phyloP scores from a whole-genome alignment of 2,113 vertebrate genomes.

The Hirundichthys speculiger region DNA sequence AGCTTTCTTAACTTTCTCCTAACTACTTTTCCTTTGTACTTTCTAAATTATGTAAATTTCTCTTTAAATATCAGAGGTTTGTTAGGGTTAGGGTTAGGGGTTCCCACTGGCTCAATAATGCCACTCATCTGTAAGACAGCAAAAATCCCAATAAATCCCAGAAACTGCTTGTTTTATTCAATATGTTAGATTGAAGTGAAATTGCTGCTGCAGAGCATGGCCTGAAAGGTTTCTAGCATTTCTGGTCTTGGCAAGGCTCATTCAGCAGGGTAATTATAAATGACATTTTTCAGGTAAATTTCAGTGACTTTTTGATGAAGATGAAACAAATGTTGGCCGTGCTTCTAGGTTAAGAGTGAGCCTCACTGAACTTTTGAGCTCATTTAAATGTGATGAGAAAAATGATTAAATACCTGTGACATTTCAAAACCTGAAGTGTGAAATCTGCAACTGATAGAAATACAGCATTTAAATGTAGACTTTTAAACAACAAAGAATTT shows the following conservation, averaged over 20 bases:
- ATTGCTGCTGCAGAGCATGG: neutral
- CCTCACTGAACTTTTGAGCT: conserved; percentile 68
- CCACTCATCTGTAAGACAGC: conserved; percentile 33
- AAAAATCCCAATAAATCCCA: conserved; percentile 47
- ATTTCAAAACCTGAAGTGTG: conserved; percentile 64
- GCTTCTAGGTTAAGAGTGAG: conserved; percentile 50
- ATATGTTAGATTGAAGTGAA: too few species aligned
- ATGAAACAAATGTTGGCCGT: conserved; percentile 34
- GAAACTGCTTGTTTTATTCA: conserved; percentile 33
- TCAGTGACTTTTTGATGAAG: conserved; percentile 53
- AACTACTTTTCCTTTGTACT: too few species aligned
- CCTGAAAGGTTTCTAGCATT: conserved; percentile 28
- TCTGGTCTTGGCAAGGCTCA: conserved; percentile 6
- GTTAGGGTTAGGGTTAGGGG: too few species aligned
- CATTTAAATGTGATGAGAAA: conserved; percentile 70
- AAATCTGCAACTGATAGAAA: conserved; percentile 57
- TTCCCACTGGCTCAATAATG: too few species aligned
- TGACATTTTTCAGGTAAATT: conserved; percentile 66
- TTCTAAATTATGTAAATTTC: too few species aligned
- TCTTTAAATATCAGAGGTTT: too few species aligned
- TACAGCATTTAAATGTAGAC: conserved; percentile 47
- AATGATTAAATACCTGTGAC: conserved; percentile 74
- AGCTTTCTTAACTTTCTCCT: too few species aligned
- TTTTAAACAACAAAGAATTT: conserved; percentile 36
- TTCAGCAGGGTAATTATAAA: conserved; percentile 50